These are phyloP conservation scores for Rhinogobio ventralis DNA, from an alignment of 2,797 vertebrate species.

Conservation along the genomic window DNA sequence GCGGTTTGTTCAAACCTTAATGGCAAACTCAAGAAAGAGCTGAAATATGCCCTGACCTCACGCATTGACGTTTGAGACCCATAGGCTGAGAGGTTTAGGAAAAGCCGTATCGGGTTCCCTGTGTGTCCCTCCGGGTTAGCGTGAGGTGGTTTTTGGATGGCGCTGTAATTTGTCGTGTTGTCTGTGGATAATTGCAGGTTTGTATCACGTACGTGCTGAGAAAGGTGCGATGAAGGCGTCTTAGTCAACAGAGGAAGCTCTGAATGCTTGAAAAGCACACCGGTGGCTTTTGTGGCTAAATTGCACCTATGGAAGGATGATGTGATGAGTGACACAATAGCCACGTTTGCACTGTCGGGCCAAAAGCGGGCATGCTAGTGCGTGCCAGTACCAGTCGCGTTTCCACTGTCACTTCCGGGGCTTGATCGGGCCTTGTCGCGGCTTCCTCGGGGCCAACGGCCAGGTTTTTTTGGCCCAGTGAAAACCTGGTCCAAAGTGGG, in stretches of 20 bases:
- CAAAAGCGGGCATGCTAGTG: no score
- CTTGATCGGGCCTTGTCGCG: no score
- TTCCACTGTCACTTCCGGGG: no score
- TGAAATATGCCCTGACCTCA: background rate
- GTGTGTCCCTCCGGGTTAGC: slow-evolving; percentile 19
- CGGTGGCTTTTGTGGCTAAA: slow-evolving; percentile 24
- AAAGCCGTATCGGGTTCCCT: slow-evolving; percentile 16
- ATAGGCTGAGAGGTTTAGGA: slow-evolving; percentile 19
- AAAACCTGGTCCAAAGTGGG: no score
- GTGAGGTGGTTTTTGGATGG: slow-evolving; percentile 44
- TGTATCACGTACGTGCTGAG: slow-evolving; percentile 39
- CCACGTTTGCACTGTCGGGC: no score
- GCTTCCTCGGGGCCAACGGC: no score
- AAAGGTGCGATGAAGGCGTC: slow-evolving; percentile 19
- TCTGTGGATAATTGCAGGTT: slow-evolving; percentile 55
- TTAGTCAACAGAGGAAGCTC: slow-evolving; percentile 53
- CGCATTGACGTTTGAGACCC: background rate
- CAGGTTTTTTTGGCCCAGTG: no score
- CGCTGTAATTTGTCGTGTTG: slow-evolving; percentile 58
- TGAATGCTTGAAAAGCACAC: slow-evolving; percentile 27
- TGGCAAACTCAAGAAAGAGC: background rate
- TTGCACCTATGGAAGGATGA: slow-evolving; percentile 17
- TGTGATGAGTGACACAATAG: slow-evolving; percentile 41
- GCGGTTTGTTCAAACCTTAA: background rate
- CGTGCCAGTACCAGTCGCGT: no score